Percentiles rank a stretch among this genome's conserved stretches.
Evolutionary conservation across 2,797 vertebrate genomes (phyloP).

Genomic region (Borostomias antarcticus): DNA sequence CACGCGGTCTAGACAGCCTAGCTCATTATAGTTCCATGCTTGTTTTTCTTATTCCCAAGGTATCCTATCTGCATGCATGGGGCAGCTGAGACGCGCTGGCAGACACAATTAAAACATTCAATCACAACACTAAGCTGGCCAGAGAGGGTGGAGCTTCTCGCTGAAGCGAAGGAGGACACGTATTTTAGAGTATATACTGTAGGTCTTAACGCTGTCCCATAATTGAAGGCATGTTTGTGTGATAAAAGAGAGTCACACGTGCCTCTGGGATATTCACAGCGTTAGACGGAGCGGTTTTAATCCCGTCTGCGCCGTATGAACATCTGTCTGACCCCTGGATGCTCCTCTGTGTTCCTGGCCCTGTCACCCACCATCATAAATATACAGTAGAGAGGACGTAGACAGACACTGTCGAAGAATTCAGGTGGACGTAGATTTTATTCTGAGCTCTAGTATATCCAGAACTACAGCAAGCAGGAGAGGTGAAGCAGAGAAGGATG

Average conservation of each 20-base stretch:
- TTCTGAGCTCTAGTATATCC: slow-evolving; percentile 63
- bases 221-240: slow-evolving; percentile 1
- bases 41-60: slow-evolving; percentile 57
- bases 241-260: slow-evolving; percentile 33
- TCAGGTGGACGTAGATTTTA: slow-evolving; percentile 46
- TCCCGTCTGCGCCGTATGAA: slow-evolving; percentile 45
- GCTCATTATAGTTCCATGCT: slow-evolving; percentile 60
- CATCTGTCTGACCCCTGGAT: slow-evolving; percentile 72
- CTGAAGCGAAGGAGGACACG: not conserved
- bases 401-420: slow-evolving; percentile 58
- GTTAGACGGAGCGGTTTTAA: slow-evolving; percentile 42
- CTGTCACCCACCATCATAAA: slow-evolving; percentile 65
- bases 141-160: not conserved
- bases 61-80: slow-evolving; percentile 48
- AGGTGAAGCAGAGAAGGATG: slow-evolving; percentile 20
- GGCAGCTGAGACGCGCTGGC: slow-evolving; percentile 38
- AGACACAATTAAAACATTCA: slow-evolving; percentile 59
- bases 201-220: not conserved
- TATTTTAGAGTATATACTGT: not conserved
- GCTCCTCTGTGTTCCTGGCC: slow-evolving; percentile 60
- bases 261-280: slow-evolving; percentile 38
- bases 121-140: slow-evolving; percentile 19
- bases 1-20: slow-evolving; percentile 61
- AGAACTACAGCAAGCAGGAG: slow-evolving; percentile 43
- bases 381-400: slow-evolving; percentile 54